Percentiles rank a stretch among this genome's conserved stretches.
Conservation (phyloP, 2,888 invertebrate genomes). For the Dermolepida albohirtum region DNA sequence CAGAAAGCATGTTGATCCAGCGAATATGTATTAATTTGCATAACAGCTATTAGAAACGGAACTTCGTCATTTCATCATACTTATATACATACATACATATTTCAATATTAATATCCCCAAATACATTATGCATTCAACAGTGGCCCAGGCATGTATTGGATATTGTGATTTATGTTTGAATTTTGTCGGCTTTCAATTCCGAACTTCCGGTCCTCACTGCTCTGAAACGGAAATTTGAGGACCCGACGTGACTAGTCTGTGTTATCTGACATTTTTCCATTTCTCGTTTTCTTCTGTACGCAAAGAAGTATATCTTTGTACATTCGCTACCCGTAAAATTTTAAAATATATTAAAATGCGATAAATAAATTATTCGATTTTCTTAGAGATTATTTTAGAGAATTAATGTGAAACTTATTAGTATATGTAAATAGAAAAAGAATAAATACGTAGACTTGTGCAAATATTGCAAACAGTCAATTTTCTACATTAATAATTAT, state of each 20-base stretch:
- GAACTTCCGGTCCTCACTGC: conserved; percentile 23
- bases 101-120: conserved; percentile 15
- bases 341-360: conserved; percentile 21
- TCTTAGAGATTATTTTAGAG: neutral
- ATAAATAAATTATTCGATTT: conserved; percentile 8
- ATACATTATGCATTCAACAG: conserved; percentile 18
- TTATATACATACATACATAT: conserved; percentile 16
- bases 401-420: neutral
- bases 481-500: too few species aligned
- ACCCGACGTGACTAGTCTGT: conserved; percentile 26
- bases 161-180: conserved; percentile 30
- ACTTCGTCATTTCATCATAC: conserved; percentile 11
- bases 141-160: conserved; percentile 16
- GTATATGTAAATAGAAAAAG: too few species aligned
- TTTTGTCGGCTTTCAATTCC: conserved; percentile 29
- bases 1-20: neutral
- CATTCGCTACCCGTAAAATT: neutral
- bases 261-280: conserved; percentile 25
- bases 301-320: conserved; percentile 4
- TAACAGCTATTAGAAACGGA: conserved; percentile 14
- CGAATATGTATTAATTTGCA: conserved; percentile 21
- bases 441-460: too few species aligned
- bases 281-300: conserved; percentile 14
- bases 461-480: too few species aligned
- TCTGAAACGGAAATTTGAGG: conserved; percentile 32